phyloP scores from a whole-genome alignment of 2,113 vertebrate species.

The Athene noctua region DNA sequence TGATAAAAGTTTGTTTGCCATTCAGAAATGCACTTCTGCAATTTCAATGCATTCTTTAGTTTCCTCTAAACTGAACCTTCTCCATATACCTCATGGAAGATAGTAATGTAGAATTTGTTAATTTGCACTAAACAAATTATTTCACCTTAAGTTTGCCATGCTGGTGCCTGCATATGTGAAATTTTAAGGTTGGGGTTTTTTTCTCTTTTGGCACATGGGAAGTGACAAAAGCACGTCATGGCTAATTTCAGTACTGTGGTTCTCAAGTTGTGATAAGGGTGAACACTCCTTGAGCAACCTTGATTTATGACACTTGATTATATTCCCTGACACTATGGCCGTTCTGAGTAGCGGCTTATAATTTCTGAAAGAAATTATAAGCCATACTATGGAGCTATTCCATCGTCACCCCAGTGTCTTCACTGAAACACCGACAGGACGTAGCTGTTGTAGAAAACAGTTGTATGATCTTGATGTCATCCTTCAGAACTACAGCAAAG shows the following conservation, averaged over 20 bases:
- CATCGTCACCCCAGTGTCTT: accelerated
- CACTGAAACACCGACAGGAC: not conserved
- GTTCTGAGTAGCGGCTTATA: accelerated
- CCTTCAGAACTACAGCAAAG: not conserved
- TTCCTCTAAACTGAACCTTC: not conserved
- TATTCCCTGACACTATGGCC: not conserved
- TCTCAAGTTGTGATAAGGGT: not conserved
- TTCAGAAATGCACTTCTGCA: not conserved
- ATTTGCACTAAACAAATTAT: not conserved
- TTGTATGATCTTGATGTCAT: not conserved
- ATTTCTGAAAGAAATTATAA: too few relatives aligned
- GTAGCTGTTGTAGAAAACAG: not conserved
- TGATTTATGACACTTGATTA: not conserved
- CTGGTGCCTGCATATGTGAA: not conserved
- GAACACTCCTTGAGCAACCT: not conserved
- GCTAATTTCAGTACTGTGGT: not conserved
- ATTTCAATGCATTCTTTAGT: not conserved
- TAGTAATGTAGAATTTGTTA: too few relatives aligned
- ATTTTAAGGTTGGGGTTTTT: not conserved
- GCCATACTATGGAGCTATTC: not conserved
- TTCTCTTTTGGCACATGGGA: not conserved
- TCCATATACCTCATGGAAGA: not conserved
- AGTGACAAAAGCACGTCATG: not conserved
- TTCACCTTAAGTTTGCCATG: too few relatives aligned
- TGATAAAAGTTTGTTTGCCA: not conserved